Conservation (phyloP, 2,888 invertebrate species). For the Nysson spinosus region DNA sequence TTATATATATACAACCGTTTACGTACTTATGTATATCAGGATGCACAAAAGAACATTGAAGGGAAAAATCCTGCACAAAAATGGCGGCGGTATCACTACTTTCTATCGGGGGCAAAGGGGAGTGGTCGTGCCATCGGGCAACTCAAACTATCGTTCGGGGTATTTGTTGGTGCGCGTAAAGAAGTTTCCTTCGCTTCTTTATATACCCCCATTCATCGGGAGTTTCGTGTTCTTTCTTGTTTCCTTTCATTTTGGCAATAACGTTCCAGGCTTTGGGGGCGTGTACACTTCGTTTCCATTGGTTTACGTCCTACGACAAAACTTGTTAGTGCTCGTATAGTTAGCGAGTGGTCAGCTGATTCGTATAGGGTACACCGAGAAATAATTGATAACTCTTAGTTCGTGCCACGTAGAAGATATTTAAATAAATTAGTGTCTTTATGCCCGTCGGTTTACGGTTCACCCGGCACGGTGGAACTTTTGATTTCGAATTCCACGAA, state of each 20-base stretch:
- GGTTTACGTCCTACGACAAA: background rate
- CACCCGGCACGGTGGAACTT: slow-evolving; percentile 52
- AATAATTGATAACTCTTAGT: slow-evolving; percentile 53
- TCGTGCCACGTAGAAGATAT: slow-evolving; percentile 56
- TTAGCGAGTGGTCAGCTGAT: slow-evolving; percentile 34
- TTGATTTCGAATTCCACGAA: slow-evolving; percentile 42
- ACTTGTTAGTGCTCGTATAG: slow-evolving; percentile 20
- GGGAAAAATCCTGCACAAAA: slow-evolving; percentile 55
- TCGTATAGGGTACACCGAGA: slow-evolving; percentile 48
- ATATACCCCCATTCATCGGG: slow-evolving; percentile 23
- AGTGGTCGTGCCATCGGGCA: slow-evolving; percentile 50
- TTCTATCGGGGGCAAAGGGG: slow-evolving; percentile 44
- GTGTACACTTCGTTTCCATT: slow-evolving; percentile 16
- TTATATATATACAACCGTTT: background rate
- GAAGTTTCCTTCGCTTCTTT: slow-evolving; percentile 29
- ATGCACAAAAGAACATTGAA: slow-evolving; percentile 48
- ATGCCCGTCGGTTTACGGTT: slow-evolving; percentile 51
- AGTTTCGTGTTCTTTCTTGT: slow-evolving; percentile 15
- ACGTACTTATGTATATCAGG: slow-evolving; percentile 26
- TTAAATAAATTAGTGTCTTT: slow-evolving; percentile 44
- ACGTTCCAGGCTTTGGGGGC: slow-evolving; percentile 9
- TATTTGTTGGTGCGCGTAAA: slow-evolving; percentile 27
- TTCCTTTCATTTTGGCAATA: too few relatives aligned
- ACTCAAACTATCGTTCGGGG: slow-evolving; percentile 41
- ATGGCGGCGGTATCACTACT: slow-evolving; percentile 50